Conservation (phyloP, 2,888 invertebrate species). For the Campoplex capitator region DNA sequence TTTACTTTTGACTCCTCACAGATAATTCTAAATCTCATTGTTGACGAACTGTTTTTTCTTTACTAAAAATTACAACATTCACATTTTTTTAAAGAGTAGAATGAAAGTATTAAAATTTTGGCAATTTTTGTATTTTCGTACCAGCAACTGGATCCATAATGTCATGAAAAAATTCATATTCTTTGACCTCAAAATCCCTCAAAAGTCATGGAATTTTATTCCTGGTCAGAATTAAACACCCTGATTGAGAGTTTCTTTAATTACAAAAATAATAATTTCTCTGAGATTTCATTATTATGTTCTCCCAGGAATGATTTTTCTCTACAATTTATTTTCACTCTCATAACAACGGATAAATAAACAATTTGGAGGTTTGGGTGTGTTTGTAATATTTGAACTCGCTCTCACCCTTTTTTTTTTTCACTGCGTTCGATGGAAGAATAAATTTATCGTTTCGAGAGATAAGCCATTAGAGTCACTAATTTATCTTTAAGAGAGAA, state of each 20-base stretch:
- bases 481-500: slow-evolving; percentile 38
- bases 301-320: neutral
- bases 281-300: neutral
- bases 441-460: slow-evolving; percentile 52
- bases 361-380: slow-evolving; percentile 7
- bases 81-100: no score
- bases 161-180: no score
- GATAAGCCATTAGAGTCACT: slow-evolving; percentile 50
- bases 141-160: no score
- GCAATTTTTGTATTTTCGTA: no score
- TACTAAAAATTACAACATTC: no score
- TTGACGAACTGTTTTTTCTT: no score
- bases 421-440: slow-evolving; percentile 29
- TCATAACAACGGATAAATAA: neutral
- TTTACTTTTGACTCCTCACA: no score
- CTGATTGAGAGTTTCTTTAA: neutral
- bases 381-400: neutral
- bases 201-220: no score
- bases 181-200: no score
- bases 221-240: no score
- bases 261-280: neutral
- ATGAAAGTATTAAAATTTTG: no score
- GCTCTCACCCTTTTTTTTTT: slow-evolving; percentile 1
- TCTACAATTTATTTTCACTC: neutral
- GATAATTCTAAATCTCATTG: no score